phyloP scores from a whole-genome alignment of 2,797 vertebrate genomes.

The Babyrousa celebensis region DNA sequence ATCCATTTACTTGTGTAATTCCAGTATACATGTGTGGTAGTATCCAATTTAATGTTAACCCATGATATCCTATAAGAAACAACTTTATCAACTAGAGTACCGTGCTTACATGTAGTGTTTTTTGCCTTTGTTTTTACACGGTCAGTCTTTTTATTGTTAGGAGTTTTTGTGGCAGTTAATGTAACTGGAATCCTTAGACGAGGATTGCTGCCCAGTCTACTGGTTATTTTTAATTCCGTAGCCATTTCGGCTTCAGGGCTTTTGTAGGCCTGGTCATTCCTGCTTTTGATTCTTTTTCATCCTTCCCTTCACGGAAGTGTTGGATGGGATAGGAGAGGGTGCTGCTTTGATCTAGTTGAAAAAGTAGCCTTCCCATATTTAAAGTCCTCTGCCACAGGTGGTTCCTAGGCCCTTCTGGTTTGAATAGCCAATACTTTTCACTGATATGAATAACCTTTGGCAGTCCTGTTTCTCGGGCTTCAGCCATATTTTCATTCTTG shows the following conservation, averaged over 20 bases:
- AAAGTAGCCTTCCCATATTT: background rate
- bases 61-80: background rate
- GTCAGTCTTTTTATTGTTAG: constrained; percentile 4
- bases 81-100: background rate
- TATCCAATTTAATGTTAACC: background rate
- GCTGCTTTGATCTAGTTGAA: constrained; percentile 25
- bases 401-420: background rate
- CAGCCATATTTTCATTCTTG: constrained; percentile 41
- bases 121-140: constrained; percentile 22
- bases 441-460: background rate
- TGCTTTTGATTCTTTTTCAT: constrained; percentile 25
- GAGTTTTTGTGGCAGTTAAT: background rate
- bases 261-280: background rate
- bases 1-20: background rate
- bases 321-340: background rate
- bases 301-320: background rate
- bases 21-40: background rate
- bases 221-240: background rate
- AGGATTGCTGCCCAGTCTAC: background rate
- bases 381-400: background rate
- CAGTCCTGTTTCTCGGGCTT: background rate
- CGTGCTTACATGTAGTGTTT: background rate
- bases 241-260: background rate
- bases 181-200: background rate
- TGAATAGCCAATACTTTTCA: constrained; percentile 11